Percentiles rank a stretch among this genome's conserved stretches.
These are phyloP conservation scores for Parelbella ahira DNA, from an alignment of 2,888 invertebrate genomes.

Conservation along the genomic window DNA sequence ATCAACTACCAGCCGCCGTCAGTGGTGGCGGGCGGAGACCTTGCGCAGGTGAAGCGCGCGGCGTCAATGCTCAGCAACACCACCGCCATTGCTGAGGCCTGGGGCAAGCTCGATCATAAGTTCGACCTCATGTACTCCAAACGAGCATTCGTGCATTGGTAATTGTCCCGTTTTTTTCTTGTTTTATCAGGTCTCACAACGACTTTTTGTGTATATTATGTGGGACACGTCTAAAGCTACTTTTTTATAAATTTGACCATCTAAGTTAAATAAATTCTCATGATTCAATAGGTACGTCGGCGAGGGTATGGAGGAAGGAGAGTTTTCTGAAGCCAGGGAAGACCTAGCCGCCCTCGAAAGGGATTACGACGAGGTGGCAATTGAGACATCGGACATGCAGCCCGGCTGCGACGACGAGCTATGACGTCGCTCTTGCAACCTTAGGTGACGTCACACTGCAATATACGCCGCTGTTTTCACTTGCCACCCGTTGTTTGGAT, in stretches of 20 bases:
- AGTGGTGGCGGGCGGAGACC: slow-evolving; percentile 87
- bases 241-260: no score
- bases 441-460: no score
- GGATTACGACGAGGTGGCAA: slow-evolving; percentile 88
- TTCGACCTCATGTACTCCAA: slow-evolving; percentile 97
- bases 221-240: no score
- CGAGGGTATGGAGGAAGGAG: slow-evolving; percentile 92
- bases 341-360: slow-evolving; percentile 87
- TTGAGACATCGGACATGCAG: slow-evolving; percentile 77
- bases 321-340: slow-evolving; percentile 90
- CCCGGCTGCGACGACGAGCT: slow-evolving; percentile 64
- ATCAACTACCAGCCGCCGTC: slow-evolving; percentile 93
- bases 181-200: no score
- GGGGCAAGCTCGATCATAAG: slow-evolving; percentile 94
- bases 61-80: slow-evolving; percentile 96
- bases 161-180: neutral
- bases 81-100: slow-evolving; percentile 94
- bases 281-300: slow-evolving; percentile 91
- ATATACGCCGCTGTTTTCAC: slow-evolving; percentile 19
- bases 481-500: no score
- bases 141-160: slow-evolving; percentile 97
- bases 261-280: no score
- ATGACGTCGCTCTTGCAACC: slow-evolving; percentile 46
- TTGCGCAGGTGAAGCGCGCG: slow-evolving; percentile 91
- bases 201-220: no score